Evolutionary conservation across 2,888 invertebrate species (phyloP).

Genomic region (Venustoraphidia nigricollis): DNA sequence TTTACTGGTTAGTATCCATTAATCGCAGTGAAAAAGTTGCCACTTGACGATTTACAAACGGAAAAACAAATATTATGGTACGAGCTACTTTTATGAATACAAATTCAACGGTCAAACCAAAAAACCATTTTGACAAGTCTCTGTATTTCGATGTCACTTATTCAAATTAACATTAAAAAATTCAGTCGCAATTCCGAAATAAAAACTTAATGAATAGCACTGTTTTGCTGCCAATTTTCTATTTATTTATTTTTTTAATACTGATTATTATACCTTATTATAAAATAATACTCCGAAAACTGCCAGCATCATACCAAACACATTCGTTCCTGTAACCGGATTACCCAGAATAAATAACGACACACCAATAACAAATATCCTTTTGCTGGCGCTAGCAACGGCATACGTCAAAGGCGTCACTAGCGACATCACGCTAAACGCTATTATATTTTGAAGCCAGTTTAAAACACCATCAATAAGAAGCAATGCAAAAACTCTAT

Average conservation of each 20-base stretch:
- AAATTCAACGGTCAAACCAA: too few relatives aligned
- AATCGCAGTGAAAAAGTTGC: too few relatives aligned
- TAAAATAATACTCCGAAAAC: constrained; percentile 81
- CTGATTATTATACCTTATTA: constrained; percentile 48
- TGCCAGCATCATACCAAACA: constrained; percentile 82
- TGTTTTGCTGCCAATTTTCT: background rate
- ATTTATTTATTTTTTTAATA: background rate
- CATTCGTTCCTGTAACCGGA: constrained; percentile 75
- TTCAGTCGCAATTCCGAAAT: background rate
- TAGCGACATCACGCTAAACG: constrained; percentile 80
- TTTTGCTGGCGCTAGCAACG: constrained; percentile 88
- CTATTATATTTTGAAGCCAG: constrained; percentile 90
- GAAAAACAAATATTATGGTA: too few relatives aligned
- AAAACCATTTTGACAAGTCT: too few relatives aligned
- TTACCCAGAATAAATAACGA: constrained; percentile 79
- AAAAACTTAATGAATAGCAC: background rate
- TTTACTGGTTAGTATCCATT: too few relatives aligned
- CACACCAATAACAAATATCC: constrained; percentile 79
- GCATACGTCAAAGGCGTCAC: constrained; percentile 93
- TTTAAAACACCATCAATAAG: constrained; percentile 73
- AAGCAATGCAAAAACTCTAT: constrained; percentile 42
- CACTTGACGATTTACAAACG: too few relatives aligned
- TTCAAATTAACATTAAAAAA: background rate
- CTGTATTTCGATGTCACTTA: too few relatives aligned
- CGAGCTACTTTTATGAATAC: too few relatives aligned